Conservation (phyloP, 2,113 vertebrate species). For the Ancistrus triradiatus region DNA sequence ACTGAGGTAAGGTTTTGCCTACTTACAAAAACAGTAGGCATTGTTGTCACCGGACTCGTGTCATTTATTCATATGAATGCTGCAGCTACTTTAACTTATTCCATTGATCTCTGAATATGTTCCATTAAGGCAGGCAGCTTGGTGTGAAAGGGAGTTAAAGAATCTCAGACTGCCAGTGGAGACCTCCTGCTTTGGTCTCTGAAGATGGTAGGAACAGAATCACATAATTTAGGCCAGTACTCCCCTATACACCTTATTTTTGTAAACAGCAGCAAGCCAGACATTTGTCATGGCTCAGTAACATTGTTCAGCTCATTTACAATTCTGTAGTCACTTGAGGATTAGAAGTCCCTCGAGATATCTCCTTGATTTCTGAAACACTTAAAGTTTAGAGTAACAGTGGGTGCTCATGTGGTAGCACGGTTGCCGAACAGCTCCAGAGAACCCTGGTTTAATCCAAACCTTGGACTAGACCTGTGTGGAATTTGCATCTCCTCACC, state of each 20-base stretch:
- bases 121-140: conserved; percentile 58
- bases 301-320: conserved; percentile 54
- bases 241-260: conserved; percentile 81
- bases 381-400: conserved; percentile 71
- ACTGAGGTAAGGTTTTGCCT: too few relatives aligned
- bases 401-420: too few relatives aligned
- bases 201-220: conserved; percentile 68
- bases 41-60: conserved; percentile 14
- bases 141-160: conserved; percentile 65
- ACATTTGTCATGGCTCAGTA: conserved; percentile 71
- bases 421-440: too few relatives aligned
- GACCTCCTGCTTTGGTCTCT: conserved; percentile 56
- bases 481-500: too few relatives aligned
- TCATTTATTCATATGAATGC: conserved; percentile 70
- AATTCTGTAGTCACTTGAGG: conserved; percentile 35
- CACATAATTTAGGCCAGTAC: conserved; percentile 80
- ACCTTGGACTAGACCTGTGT: too few relatives aligned
- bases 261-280: conserved; percentile 82
- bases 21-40: conserved; percentile 17
- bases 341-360: conserved; percentile 50
- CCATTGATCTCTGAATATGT: conserved; percentile 66
- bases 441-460: too few relatives aligned
- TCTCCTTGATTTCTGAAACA: conserved; percentile 67
- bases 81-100: conserved; percentile 67
- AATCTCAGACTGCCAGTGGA: conserved; percentile 34